Percentiles rank a stretch among this genome's conserved stretches.
phyloP scores from a whole-genome alignment of 2,888 invertebrate genomes.

The Sabellastarte sp. region DNA sequence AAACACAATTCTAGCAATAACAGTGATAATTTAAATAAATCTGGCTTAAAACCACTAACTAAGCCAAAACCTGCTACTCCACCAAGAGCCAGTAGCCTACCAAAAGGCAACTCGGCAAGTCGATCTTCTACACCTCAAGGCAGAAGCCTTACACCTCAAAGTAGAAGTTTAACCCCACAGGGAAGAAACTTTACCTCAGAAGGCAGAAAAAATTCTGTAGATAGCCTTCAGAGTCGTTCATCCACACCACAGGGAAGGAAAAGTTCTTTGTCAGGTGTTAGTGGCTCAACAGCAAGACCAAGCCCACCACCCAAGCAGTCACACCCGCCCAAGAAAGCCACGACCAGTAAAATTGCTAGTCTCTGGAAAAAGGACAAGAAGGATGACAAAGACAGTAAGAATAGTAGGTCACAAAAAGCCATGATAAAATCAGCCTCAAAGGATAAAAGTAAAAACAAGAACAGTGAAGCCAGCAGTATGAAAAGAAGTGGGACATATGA shows the following conservation, averaged over 20 bases:
- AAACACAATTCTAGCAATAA: not conserved
- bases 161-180: not conserved
- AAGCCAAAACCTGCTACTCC: not conserved
- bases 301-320: not conserved
- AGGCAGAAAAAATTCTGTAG: not conserved
- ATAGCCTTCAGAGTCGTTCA: too few species aligned
- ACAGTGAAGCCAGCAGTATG: not conserved
- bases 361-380: slow-evolving; percentile 73
- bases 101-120: not conserved
- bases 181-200: not conserved
- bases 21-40: not conserved
- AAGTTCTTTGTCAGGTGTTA: too few species aligned
- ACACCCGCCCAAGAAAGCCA: slow-evolving; percentile 36
- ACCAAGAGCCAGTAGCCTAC: slow-evolving; percentile 3
- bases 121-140: not conserved
- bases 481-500: not conserved
- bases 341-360: slow-evolving; percentile 74
- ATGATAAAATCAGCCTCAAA: not conserved
- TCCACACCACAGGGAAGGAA: too few species aligned
- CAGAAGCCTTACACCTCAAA: slow-evolving; percentile 9
- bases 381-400: not conserved
- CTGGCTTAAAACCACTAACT: not conserved
- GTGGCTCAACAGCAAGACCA: too few species aligned
- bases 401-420: not conserved
- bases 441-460: not conserved